Evolutionary conservation across 1,140 invertebrate genomes (phyloP), one percentile per base, ranked within the genome.

Genomic region (Phortica variegata): DNA sequence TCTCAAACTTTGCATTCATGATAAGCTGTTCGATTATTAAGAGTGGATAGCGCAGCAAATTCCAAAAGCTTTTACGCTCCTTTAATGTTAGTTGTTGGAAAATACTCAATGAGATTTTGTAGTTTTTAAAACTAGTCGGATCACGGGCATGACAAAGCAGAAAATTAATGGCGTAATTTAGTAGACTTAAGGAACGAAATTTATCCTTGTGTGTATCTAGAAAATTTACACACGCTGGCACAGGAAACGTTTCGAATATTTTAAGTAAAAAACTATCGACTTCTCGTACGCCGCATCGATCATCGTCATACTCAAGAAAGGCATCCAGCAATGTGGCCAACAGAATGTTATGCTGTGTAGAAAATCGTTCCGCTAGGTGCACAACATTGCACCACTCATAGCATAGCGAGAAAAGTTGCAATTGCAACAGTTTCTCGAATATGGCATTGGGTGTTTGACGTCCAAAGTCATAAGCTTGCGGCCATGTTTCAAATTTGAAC

Each of bases 1-100:
- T 79, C 58, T 88, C 86, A 33, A 89, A 79, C 65, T 85, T 86
- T 1, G 82, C 84, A 57, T 89, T 88, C 87, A 90, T 89, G 2
- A 90, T 59, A 36, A 88, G 76, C 58, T 88, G 85, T 54, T 90
- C 88, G 3, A 90, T 77, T 60, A 90, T 86, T 0, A 86, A 61
- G 13, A 87, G 57, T 0, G 88, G 88, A 52, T 83, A 81, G 16
- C 81, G 80, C 18, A 88, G 80, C 3, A 89, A 60, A 49, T 83
- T 79, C 77, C 84, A 82, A 38, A 86, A 83, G 7, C 81, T 65
- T 12, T 77, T 52, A 46, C 81, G 79, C 49, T 86, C 79, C 15
- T 72, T 75, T 0, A 44, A 12, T 10, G 82, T 79, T 32, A 88
- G 77, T 49, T 68, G 57, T 1, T 61, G 56, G 15, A 73, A 49